These are phyloP conservation scores for Champsocephalus gunnari DNA, from an alignment of 2,797 vertebrate species.

Conservation along the genomic window DNA sequence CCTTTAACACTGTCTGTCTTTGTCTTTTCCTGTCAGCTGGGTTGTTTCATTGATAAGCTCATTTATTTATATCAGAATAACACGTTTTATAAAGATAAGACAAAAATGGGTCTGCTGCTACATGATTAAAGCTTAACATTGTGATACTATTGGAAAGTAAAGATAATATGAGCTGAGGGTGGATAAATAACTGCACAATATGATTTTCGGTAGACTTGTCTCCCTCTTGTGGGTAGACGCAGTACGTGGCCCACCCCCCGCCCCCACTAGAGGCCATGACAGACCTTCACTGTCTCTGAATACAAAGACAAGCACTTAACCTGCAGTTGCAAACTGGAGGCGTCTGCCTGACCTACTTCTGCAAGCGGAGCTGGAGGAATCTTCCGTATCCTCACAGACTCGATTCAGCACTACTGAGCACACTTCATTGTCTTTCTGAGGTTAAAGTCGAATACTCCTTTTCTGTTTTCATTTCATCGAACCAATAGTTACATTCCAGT, in stretches of 20 bases:
- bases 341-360: constrained; percentile 82
- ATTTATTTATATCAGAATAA: constrained; percentile 3
- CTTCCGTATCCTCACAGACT: constrained; percentile 72
- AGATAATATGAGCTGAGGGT: constrained; percentile 13
- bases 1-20: constrained; percentile 25
- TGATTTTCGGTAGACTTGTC: constrained; percentile 72
- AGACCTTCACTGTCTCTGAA: constrained; percentile 73
- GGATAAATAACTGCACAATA: constrained; percentile 21
- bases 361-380: constrained; percentile 68
- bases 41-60: constrained; percentile 6
- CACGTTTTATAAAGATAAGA: background rate
- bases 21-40: constrained; percentile 1
- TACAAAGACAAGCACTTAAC: constrained; percentile 83
- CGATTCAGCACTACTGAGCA: constrained; percentile 53
- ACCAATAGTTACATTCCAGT: constrained; percentile 19
- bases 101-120: too few species aligned
- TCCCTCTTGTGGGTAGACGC: constrained; percentile 81
- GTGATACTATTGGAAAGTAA: constrained; percentile 12
- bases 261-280: constrained; percentile 56
- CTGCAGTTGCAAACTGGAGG: constrained; percentile 79
- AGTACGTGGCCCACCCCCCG: constrained; percentile 47
- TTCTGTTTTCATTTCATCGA: constrained; percentile 39
- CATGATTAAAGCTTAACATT: constrained; percentile 11
- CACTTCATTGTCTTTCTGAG: constrained; percentile 54
- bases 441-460: constrained; percentile 51